phyloP scores from a whole-genome alignment of 2,113 vertebrate genomes.

The Psittacara wagleri region DNA sequence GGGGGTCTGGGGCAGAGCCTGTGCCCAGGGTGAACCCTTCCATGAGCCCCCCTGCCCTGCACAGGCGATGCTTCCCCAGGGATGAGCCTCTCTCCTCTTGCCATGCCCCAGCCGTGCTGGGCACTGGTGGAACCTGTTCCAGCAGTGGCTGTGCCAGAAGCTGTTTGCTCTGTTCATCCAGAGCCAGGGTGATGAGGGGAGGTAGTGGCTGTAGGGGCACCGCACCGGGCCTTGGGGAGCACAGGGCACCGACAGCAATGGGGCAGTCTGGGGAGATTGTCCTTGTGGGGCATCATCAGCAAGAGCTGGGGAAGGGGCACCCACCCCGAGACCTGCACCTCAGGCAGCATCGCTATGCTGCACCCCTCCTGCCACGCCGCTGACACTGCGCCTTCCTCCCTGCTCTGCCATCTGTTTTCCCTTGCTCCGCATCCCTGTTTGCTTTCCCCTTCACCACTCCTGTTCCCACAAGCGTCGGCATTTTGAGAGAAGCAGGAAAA shows the following conservation, averaged over 20 bases:
- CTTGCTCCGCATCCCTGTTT: background rate
- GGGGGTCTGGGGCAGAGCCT: background rate
- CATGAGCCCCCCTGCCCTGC: no score
- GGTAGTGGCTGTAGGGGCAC: background rate
- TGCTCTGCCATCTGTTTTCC: background rate
- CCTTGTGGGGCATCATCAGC: background rate
- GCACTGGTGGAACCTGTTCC: accelerated
- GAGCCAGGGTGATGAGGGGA: background rate
- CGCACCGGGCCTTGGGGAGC: background rate
- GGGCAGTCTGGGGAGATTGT: background rate
- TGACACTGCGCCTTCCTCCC: background rate
- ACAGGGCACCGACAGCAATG: background rate
- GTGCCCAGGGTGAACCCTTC: accelerated
- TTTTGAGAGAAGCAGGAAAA: constrained; percentile 52
- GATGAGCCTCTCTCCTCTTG: background rate
- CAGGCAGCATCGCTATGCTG: accelerated
- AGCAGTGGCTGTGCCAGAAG: background rate
- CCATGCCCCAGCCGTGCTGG: background rate
- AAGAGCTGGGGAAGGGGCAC: background rate
- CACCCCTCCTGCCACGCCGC: background rate
- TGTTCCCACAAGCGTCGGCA: constrained; percentile 41
- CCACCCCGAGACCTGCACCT: background rate
- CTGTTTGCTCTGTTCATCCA: background rate
- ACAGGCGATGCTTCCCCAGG: background rate
- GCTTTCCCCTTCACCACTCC: constrained; percentile 13